A percentile compares a stretch with the other conserved stretches of the same genome.
phyloP scores from a whole-genome alignment of 2,888 invertebrate species.

The Megalurothrips usitatus region DNA sequence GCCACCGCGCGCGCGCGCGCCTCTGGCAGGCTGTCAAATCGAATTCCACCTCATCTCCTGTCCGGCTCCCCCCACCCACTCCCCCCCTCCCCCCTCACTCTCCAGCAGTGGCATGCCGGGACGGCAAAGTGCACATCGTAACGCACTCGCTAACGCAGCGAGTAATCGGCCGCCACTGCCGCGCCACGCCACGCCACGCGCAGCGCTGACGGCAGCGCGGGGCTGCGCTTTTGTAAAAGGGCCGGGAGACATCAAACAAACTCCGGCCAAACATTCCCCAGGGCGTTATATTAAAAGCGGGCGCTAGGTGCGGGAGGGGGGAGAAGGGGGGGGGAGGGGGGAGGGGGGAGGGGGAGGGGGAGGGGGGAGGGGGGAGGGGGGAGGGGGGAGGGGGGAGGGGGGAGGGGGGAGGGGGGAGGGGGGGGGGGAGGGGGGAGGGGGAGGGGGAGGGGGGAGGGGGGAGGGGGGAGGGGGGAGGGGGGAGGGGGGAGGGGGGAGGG shows the following conservation, averaged over 20 bases:
- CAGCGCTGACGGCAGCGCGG: too few relatives aligned
- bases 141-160: too few relatives aligned
- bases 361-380: too few relatives aligned
- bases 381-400: neutral
- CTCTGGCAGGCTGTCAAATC: conserved; percentile 1
- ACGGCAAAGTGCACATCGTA: too few relatives aligned
- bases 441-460: neutral
- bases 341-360: neutral
- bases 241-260: too few relatives aligned
- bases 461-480: neutral
- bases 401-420: neutral
- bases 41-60: conserved; percentile 24
- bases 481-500: neutral
- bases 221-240: too few relatives aligned
- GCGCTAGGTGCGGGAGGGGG: neutral
- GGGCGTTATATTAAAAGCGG: too few relatives aligned
- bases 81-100: neutral
- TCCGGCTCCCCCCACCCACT: neutral
- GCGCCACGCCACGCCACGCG: neutral
- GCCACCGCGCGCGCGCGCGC: neutral
- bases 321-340: neutral
- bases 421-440: neutral
- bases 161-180: neutral
- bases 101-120: neutral
- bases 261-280: too few relatives aligned